A percentile compares a stretch with the other conserved stretches of the same genome.
Conservation (phyloP, 2,888 invertebrate species). For the Boloria euphrosyne region DNA sequence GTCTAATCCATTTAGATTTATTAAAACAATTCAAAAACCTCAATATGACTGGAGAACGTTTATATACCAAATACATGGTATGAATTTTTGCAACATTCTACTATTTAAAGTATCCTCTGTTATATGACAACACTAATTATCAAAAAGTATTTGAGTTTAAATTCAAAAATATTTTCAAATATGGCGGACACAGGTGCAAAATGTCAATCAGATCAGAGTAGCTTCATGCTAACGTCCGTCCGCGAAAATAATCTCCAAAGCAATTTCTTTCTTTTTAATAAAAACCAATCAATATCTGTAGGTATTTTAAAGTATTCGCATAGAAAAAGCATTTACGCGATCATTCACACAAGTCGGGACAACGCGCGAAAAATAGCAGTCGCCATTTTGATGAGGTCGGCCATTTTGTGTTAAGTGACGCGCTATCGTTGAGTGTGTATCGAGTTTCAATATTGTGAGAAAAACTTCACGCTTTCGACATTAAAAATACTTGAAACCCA, state of each 20-base stretch:
- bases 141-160: slow-evolving; percentile 8
- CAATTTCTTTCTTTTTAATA: not conserved
- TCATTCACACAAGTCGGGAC: slow-evolving; percentile 34
- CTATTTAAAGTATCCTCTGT: not conserved
- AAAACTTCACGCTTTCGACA: not conserved
- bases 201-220: slow-evolving; percentile 25
- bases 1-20: too few species aligned
- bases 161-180: slow-evolving; percentile 1
- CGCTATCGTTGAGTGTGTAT: slow-evolving; percentile 21
- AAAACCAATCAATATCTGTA: slow-evolving; percentile 3
- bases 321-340: slow-evolving; percentile 41
- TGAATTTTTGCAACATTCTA: slow-evolving; percentile 1
- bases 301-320: slow-evolving; percentile 39
- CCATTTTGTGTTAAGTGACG: slow-evolving; percentile 24
- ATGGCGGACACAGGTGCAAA: slow-evolving; percentile 22
- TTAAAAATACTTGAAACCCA: not conserved
- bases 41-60: not conserved
- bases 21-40: too few species aligned
- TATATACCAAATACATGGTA: not conserved
- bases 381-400: slow-evolving; percentile 32
- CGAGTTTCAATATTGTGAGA: slow-evolving; percentile 12
- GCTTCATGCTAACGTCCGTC: slow-evolving; percentile 13
- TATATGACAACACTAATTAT: slow-evolving; percentile 13
- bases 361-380: slow-evolving; percentile 22
- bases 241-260: slow-evolving; percentile 19